Conservation (phyloP, 2,888 invertebrate genomes). For the Caradrina clavipalpis region DNA sequence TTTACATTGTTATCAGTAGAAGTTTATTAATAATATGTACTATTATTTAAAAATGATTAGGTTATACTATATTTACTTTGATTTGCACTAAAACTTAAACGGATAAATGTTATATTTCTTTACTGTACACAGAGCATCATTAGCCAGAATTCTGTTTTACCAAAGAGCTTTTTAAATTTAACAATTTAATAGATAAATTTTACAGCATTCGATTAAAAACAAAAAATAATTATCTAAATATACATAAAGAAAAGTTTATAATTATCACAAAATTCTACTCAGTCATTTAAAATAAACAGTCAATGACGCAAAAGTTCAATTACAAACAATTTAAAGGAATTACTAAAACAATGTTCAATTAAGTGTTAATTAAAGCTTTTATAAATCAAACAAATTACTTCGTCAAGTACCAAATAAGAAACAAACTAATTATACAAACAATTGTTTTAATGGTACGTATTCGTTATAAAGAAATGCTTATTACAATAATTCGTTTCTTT, state of each 20-base stretch:
- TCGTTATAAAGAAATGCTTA: slow-evolving; percentile 61
- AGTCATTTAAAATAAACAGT: slow-evolving; percentile 35
- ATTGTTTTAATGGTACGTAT: neutral
- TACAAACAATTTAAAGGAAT: neutral
- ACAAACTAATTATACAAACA: neutral
- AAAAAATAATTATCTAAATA: neutral
- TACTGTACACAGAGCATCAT: slow-evolving; percentile 31
- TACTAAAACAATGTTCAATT: neutral
- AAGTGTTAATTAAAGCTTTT: neutral
- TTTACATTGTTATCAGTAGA: slow-evolving; percentile 36
- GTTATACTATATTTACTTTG: slow-evolving; percentile 32
- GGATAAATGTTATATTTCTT: slow-evolving; percentile 14
- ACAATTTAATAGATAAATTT: neutral
- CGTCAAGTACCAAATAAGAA: neutral
- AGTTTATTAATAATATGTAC: slow-evolving; percentile 21
- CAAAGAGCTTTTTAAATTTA: neutral
- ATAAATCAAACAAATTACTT: neutral
- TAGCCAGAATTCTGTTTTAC: slow-evolving; percentile 19
- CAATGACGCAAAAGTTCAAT: neutral
- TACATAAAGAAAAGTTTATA: neutral
- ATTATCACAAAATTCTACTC: slow-evolving; percentile 32
- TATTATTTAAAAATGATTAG: slow-evolving; percentile 49
- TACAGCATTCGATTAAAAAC: neutral
- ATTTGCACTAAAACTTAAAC: slow-evolving; percentile 36
- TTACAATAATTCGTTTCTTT: slow-evolving; percentile 85